Base-by-base conservation (phyloP, 2,113 vertebrate genomes). In the Ariopsis seemanni region DNA sequence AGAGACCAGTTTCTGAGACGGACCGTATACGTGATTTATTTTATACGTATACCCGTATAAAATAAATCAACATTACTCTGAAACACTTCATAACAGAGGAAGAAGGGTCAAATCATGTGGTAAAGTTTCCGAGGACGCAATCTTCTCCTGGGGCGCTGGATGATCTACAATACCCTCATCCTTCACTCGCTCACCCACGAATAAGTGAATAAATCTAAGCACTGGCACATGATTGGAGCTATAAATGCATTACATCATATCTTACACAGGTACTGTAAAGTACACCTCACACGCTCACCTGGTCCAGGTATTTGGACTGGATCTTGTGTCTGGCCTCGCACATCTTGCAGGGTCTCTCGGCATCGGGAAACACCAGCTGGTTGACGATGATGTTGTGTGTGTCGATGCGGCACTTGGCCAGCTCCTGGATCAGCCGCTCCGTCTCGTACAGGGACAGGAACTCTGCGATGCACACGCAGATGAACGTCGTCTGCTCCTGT, bases 361-460 rank as follows among this genome's bases (percentile, higher is more conserved):
- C 89, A 22, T 98, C 97, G 0, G 98, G 98, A 93, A 98, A 98
- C 48, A 98, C 97, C 0, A 99, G 95, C 84, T 99, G 98, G 95
- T 99, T 99, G 89, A 99, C 97, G 0, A 99, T 96, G 91, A 99
- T 97, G 91, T 99, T 99, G 94, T 99, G 97, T 0, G 97, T 99
- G 94, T 99, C 98, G 0, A 98, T 99, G 92, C 93, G 96, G 90
- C 98, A 99, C 92, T 99, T 99, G 84, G 98, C 97, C 91, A 99
- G 92, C 86, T 99, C 97, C 94, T 99, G 98, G 91, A 99, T 98
- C 90, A 99, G 94, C 57, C 97, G 92, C 91, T 99, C 97, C 0
- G 98, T 98, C 94, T 99, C 97, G 3, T 99, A 99, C 7, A 99
- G 94, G 1, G 98, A 99, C 30, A 99, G 95, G 92, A 99, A 99